These are phyloP conservation scores for Pyrocoelia pectoralis DNA, from an alignment of 2,888 invertebrate genomes.

Conservation along the genomic window DNA sequence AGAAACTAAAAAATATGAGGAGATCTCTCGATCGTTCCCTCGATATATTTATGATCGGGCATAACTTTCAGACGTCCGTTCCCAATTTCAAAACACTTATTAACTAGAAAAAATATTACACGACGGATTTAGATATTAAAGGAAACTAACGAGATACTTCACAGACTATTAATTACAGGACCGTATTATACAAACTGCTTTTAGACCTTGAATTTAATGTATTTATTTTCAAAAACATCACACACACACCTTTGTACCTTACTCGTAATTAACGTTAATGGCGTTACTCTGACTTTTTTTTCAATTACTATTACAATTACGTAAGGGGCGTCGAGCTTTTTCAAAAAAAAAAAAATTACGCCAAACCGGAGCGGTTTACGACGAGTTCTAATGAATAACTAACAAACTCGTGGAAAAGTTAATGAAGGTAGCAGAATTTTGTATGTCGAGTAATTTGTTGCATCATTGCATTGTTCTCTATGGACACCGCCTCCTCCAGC, in stretches of 20 bases:
- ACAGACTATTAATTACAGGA: background rate
- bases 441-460: slow-evolving; percentile 25
- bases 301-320: background rate
- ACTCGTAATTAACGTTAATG: background rate
- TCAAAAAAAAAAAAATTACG: too few relatives aligned
- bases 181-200: background rate
- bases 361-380: background rate
- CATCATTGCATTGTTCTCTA: slow-evolving; percentile 41
- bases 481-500: slow-evolving; percentile 29
- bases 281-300: background rate
- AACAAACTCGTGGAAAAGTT: slow-evolving; percentile 13
- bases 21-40: slow-evolving; percentile 21
- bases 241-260: slow-evolving; percentile 15
- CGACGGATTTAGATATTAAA: background rate
- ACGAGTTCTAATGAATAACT: slow-evolving; percentile 17
- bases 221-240: slow-evolving; percentile 7
- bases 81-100: slow-evolving; percentile 9
- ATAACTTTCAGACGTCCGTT: slow-evolving; percentile 19
- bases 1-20: background rate
- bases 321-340: background rate
- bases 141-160: background rate
- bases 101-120: background rate
- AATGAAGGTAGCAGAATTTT: slow-evolving; percentile 24
- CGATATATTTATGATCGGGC: slow-evolving; percentile 5
- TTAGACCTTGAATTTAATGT: slow-evolving; percentile 9